Evolutionary conservation across 2,797 vertebrate species (phyloP), one percentile per base, ranked within the genome.

Genomic region (Lutjanus campechanus): DNA sequence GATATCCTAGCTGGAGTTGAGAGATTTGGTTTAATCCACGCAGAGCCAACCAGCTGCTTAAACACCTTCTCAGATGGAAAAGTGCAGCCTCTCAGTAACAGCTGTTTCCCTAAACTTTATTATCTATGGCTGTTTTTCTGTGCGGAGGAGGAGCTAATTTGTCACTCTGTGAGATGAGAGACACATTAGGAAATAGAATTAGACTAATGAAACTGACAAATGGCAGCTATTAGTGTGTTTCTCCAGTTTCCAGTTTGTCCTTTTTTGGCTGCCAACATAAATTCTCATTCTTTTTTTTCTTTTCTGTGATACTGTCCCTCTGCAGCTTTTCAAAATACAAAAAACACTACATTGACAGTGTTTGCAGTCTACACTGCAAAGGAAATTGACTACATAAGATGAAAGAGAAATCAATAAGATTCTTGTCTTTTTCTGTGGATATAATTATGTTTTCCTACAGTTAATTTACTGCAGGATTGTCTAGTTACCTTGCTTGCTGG

Each of bases 141-240:
- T 41, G 40, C 20, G 73, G 72, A 82, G 60, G 77, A 80, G 62
- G 69, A 70, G 80, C 46, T 73, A 69, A 86, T 91, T 83, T 81
- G 69, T 82, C 75, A 67, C 73, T 86, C 68, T 72, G 41, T 13
- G n/a, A 65, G 56, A 81, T 82, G 76, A 85, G 76, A 77, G 65
- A 88, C 73, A 73, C 83, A 79, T 88, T 80, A 81, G 83, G 76
- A 86, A 91, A 91, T 81, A 87, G 78, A 91, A 91, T 91, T 85
- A 83, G 64, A 82, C 70, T 79, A 88, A 77, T 84, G 68, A 90
- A 88, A 84, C 55, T 92, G 87, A 93, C 82, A 77, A 92, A 93
- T 88, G 75, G 70, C 75, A 66, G 75, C 82, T 80, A 91, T 93
- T 93, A 87, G 76, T 76, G 22, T 10, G 58, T 49, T 20, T 47